A percentile compares a stretch with the other conserved stretches of the same genome.
These are phyloP conservation scores for Eupithecia tripunctaria DNA, from an alignment of 2,888 invertebrate genomes.

Conservation along the genomic window DNA sequence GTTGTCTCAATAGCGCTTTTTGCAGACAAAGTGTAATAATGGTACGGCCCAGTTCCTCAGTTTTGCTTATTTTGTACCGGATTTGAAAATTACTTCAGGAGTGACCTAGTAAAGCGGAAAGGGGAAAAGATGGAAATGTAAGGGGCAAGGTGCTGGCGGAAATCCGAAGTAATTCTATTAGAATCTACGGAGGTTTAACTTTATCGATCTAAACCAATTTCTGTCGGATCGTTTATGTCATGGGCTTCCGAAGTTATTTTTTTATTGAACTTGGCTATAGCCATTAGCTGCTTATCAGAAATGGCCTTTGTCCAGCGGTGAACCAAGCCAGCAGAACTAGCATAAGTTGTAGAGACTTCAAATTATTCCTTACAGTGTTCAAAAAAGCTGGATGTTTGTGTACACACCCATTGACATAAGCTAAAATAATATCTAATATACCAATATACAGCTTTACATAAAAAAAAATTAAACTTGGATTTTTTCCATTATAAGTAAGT, in stretches of 20 bases:
- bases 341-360: not conserved
- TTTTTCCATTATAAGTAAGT: not conserved
- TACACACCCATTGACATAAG: not conserved
- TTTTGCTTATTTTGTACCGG: constrained; percentile 39
- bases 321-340: too few species aligned
- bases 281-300: not conserved
- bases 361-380: not conserved
- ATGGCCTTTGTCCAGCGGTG: not conserved
- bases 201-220: not conserved
- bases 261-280: not conserved
- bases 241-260: not conserved
- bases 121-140: not conserved
- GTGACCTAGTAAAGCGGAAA: not conserved
- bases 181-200: constrained; percentile 3
- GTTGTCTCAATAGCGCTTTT: constrained; percentile 74
- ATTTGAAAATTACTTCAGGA: constrained; percentile 23
- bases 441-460: not conserved
- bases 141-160: not conserved
- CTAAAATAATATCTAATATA: too few species aligned
- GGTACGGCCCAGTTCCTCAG: constrained; percentile 56
- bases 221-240: not conserved
- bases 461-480: not conserved
- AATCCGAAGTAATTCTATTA: not conserved
- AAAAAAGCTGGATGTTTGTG: not conserved
- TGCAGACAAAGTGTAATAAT: constrained; percentile 61